Conservation (phyloP, 2,113 vertebrate species). For the Bos taurus region ARS-UCD2.0 NC_037347.1:44727001-44727500, state of each 20-base stretch:
- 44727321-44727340: not conserved
- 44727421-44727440: accelerated
- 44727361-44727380: not conserved
- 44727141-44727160: not conserved
- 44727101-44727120: not conserved
- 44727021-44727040: not conserved
- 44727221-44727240: not conserved
- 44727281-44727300: not conserved
- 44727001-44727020: not conserved
- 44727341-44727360: not conserved
- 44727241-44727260: not conserved
- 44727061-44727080: not conserved
- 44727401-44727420: accelerated
- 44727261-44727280: not conserved
- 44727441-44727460: not conserved
- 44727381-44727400: not conserved
- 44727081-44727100: not conserved
- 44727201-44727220: not conserved
- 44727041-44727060: not conserved
- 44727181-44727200: not conserved
- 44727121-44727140: not conserved
- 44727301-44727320: not conserved
- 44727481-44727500: not conserved
- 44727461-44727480: accelerated
- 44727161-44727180: not conserved